Percentiles rank a stretch among this genome's conserved stretches.
These are phyloP conservation scores for Hipposideros larvatus DNA, from an alignment of 2,797 vertebrate species.

Conservation along the genomic window DNA sequence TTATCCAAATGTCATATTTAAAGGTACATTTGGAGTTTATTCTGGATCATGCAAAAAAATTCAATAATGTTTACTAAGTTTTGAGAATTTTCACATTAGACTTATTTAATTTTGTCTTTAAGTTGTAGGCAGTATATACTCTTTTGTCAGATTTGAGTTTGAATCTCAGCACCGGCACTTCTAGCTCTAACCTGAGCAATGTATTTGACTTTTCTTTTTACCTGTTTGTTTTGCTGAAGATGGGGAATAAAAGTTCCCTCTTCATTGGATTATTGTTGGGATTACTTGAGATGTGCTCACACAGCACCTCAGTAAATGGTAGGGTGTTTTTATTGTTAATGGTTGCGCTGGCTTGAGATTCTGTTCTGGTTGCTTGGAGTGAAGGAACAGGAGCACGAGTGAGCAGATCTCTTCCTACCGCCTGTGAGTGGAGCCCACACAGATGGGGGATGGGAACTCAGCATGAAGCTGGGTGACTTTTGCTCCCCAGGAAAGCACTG, in stretches of 20 bases:
- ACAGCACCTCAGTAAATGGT: neutral
- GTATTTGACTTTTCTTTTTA: neutral
- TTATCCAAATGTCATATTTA: constrained; percentile 5
- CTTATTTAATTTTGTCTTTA: neutral
- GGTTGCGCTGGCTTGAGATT: neutral
- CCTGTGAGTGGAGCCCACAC: no score
- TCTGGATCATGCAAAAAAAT: neutral
- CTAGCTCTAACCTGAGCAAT: neutral
- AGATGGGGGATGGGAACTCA: accelerated
- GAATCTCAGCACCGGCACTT: neutral
- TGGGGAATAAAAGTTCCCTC: neutral
- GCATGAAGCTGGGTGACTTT: neutral
- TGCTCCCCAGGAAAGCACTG: neutral
- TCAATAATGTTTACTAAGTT: neutral
- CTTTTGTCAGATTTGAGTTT: neutral
- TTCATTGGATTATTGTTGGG: neutral
- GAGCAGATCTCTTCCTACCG: no score
- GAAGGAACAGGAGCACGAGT: no score
- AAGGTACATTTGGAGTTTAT: neutral
- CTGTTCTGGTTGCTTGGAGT: neutral
- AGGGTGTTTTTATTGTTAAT: neutral
- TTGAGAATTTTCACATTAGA: neutral
- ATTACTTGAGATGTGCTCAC: neutral
- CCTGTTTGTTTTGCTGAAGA: neutral
- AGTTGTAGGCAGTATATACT: neutral